Evolutionary conservation across 2,888 invertebrate genomes (phyloP).

Genomic region (Epistrophe eligans): DNA sequence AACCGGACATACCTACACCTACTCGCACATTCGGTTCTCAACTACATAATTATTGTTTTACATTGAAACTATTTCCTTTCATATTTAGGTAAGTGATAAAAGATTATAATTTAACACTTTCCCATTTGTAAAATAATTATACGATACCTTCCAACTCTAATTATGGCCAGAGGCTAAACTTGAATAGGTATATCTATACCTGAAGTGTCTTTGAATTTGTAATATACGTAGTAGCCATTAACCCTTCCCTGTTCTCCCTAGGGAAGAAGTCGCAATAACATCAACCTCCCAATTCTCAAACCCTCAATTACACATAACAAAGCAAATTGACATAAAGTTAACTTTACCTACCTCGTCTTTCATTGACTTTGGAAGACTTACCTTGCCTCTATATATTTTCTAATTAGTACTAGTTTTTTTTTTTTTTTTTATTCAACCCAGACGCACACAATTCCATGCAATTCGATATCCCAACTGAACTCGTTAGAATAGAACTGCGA

Average conservation of each 20-base stretch:
- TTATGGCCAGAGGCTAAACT: slow-evolving; percentile 22
- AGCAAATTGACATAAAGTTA: slow-evolving; percentile 56
- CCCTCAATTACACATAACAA: background rate
- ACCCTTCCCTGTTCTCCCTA: slow-evolving; percentile 23
- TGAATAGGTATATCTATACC: background rate
- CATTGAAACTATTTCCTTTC: slow-evolving; percentile 25
- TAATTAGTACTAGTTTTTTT: slow-evolving; percentile 64
- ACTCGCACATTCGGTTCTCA: background rate
- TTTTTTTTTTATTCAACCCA: too few relatives aligned
- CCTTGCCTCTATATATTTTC: slow-evolving; percentile 32
- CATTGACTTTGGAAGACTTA: slow-evolving; percentile 47
- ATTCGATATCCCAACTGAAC: slow-evolving; percentile 53
- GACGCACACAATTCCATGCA: slow-evolving; percentile 68
- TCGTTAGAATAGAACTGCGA: slow-evolving; percentile 14
- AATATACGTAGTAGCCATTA: slow-evolving; percentile 15
- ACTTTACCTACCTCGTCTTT: slow-evolving; percentile 15
- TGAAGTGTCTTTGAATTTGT: slow-evolving; percentile 4
- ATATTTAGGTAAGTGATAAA: slow-evolving; percentile 21
- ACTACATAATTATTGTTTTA: slow-evolving; percentile 18
- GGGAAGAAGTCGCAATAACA: slow-evolving; percentile 18
- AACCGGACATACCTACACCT: background rate
- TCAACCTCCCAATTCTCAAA: background rate
- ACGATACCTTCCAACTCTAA: slow-evolving; percentile 15
- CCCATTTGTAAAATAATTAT: slow-evolving; percentile 24
- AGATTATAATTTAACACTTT: slow-evolving; percentile 34